Evolutionary conservation across 2,888 invertebrate genomes (phyloP), one percentile per base, ranked within the genome.

Genomic region (Drosophila cracens): DNA sequence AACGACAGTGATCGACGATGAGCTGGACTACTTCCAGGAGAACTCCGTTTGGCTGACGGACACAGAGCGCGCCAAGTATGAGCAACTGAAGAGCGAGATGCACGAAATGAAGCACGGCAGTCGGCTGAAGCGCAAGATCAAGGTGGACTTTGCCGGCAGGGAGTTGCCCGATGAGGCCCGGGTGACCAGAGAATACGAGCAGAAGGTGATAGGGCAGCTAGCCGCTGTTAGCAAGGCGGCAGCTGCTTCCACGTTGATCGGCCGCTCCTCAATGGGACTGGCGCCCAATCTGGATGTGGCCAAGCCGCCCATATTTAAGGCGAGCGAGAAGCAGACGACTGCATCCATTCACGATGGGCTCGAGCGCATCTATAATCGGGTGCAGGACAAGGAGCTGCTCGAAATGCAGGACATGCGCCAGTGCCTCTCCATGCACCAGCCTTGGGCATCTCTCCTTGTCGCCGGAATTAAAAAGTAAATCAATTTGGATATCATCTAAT

Each of bases 341-440:
- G 64, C 57, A 58, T 68, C 64, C 0, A 57, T 63, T 1, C 59
- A 75, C 49, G 84, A 87, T n/a, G 83, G 78, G 0, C 74, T 90
- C 16, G 92, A 92, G 61, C 87, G 89, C 4, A 79, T 85, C 16
- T 93, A 92, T 66, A 93, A 94, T 71, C 94, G 95, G 4, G 94
- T 96, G 18, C 98, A 98, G 91, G 98, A 98, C 91, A 94, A 95
- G 51, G 95, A 96, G 91, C 93, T 97, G 60, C 95, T 96, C 87
- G 96, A 97, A 94, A 97, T 98, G 95, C 95, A 95, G 52, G 98
- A 98, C 93, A 94, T 96, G 81, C 98, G 98, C 2, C 94, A 96
- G 83, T 99, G 99, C 92, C 93, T 99, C 18, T 98, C 98, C 83
- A 96, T 99, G 96, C 98, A 98, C 93, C 99, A 99, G 91, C 99